phyloP scores from a whole-genome alignment of 2,888 invertebrate species.

The Rhopalosiphum nymphaeae region DNA sequence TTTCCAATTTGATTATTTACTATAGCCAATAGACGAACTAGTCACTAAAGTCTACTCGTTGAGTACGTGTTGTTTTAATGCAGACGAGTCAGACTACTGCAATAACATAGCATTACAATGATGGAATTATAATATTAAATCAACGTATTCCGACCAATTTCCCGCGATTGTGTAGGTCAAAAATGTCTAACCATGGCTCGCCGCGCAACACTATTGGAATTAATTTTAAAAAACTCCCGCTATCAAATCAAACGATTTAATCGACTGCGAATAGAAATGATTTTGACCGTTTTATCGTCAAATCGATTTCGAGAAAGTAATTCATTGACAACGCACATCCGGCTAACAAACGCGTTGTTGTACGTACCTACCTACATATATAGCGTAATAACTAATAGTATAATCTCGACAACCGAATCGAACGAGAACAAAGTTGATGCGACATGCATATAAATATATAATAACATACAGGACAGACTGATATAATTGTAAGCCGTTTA shows the following conservation, averaged over 20 bases:
- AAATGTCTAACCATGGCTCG: neutral
- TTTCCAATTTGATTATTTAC: neutral
- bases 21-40: neutral
- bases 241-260: neutral
- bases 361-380: neutral
- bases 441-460: neutral
- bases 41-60: neutral
- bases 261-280: neutral
- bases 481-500: neutral
- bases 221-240: neutral
- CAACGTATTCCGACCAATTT: neutral
- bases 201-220: neutral
- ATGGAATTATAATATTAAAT: neutral
- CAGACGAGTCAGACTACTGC: neutral
- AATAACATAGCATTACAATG: neutral
- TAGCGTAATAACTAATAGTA: neutral
- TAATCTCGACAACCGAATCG: neutral
- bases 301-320: constrained; percentile 54
- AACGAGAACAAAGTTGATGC: constrained; percentile 7
- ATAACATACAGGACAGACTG: neutral
- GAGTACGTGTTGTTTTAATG: neutral
- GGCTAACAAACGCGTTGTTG: neutral
- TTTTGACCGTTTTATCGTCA: neutral
- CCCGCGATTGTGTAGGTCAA: neutral
- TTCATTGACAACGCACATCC: constrained; percentile 33